A percentile compares a stretch with the other conserved stretches of the same genome.
phyloP scores from a whole-genome alignment of 2,113 vertebrate species.

The Periophthalmodon schlosseri region DNA sequence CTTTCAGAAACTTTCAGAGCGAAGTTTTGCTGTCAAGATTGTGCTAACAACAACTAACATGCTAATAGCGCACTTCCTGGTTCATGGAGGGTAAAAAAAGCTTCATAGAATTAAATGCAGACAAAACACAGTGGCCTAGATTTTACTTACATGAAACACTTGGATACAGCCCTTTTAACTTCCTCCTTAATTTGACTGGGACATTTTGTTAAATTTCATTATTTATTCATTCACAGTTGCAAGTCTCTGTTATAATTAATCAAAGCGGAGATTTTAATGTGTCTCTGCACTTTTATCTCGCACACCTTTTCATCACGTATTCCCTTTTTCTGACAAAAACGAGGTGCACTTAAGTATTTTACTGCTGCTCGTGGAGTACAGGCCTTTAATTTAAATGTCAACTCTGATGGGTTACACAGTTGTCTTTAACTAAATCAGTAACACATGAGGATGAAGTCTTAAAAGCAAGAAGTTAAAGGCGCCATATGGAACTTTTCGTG shows the following conservation, averaged over 20 bases:
- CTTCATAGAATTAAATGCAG: no score
- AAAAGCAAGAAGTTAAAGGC: background rate
- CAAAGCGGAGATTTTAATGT: slow-evolving; percentile 6
- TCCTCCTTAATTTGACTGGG: background rate
- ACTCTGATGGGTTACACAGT: background rate
- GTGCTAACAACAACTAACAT: no score
- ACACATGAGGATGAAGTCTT: background rate
- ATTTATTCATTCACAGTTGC: background rate
- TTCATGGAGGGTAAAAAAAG: no score
- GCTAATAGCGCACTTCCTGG: no score
- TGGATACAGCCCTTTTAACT: background rate
- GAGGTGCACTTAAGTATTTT: background rate
- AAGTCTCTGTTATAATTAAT: background rate
- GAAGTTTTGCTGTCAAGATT: no score
- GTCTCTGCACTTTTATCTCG: background rate
- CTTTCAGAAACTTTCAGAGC: no score
- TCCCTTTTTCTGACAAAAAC: background rate
- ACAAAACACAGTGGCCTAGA: no score
- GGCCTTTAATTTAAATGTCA: background rate
- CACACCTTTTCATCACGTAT: background rate
- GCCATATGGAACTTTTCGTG: no score
- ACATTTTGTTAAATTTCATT: background rate
- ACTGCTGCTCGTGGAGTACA: no score
- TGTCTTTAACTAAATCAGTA: background rate
- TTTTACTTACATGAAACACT: no score